phyloP scores from a whole-genome alignment of 2,888 invertebrate genomes.

The Griposia aprilina region DNA sequence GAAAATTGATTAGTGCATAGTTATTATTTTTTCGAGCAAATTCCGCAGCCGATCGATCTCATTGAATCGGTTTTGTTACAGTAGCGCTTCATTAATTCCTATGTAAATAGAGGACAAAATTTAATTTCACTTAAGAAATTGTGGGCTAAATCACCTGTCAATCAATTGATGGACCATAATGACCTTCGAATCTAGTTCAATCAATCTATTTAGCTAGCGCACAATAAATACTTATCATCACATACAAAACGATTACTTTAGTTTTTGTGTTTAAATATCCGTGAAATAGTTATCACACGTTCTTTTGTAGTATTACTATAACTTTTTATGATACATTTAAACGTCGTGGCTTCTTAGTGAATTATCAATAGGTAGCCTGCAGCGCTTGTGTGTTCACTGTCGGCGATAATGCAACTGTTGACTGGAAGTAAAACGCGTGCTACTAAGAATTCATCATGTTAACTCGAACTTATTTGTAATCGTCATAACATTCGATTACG shows the following conservation, averaged over 20 bases:
- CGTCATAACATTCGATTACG: conserved; percentile 63
- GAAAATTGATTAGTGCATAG: conserved; percentile 64
- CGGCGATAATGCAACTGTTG: conserved; percentile 23
- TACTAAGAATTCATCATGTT: conserved; percentile 52
- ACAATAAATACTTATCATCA: conserved; percentile 43
- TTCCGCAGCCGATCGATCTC: conserved; percentile 47
- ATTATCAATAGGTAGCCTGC: conserved; percentile 35
- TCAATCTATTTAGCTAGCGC: conserved; percentile 42
- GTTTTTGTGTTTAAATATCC: conserved; percentile 55
- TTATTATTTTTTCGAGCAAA: conserved; percentile 61
- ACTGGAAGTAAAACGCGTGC: conserved; percentile 46
- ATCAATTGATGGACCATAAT: conserved; percentile 55
- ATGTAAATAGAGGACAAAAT: conserved; percentile 53
- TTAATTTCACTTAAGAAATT: conserved; percentile 58
- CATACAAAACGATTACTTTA: conserved; percentile 49
- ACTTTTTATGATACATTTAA: conserved; percentile 49
- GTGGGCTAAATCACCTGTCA: conserved; percentile 63
- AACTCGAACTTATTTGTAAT: conserved; percentile 63
- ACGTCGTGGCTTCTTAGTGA: conserved; percentile 31
- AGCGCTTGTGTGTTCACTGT: conserved; percentile 23
- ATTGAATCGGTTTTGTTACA: conserved; percentile 54
- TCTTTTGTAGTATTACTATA: conserved; percentile 55
- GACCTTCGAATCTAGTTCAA: conserved; percentile 58
- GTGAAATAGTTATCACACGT: conserved; percentile 66
- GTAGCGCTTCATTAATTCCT: conserved; percentile 56